phyloP scores from a whole-genome alignment of 2,797 vertebrate species.

The Cryptoprocta ferox region DNA sequence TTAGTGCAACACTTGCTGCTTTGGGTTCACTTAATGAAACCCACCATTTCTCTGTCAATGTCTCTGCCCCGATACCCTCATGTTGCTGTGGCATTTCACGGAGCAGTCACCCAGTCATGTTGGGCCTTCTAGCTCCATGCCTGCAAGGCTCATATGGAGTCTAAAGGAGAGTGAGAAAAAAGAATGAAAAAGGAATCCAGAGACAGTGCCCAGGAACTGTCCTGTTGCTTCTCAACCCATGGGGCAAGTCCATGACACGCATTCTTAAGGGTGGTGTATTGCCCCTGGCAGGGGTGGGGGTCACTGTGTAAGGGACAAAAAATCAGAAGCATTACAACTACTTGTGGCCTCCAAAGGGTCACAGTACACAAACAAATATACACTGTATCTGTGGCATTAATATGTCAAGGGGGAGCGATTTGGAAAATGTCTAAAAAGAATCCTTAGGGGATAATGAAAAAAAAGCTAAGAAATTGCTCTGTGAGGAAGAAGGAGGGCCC shows the following conservation, averaged over 20 bases:
- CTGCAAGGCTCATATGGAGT: background rate
- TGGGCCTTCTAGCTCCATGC: background rate
- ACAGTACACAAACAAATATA: background rate
- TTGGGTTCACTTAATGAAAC: background rate
- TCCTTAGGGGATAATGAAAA: background rate
- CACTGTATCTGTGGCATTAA: background rate
- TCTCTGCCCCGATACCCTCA: background rate
- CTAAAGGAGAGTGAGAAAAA: background rate
- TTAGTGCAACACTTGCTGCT: background rate
- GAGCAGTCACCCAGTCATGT: background rate
- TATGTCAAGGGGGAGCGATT: background rate
- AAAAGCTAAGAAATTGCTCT: background rate
- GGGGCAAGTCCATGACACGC: background rate
- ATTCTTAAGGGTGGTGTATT: background rate
- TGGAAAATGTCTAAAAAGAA: background rate
- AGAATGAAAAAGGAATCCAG: background rate
- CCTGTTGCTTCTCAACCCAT: background rate
- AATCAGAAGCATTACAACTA: background rate
- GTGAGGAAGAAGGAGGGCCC: background rate
- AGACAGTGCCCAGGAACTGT: background rate
- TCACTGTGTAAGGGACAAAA: background rate
- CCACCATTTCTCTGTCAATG: background rate
- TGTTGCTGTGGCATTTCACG: background rate
- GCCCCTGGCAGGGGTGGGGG: accelerated
- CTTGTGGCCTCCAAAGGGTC: background rate